phyloP scores from a whole-genome alignment of 1,140 invertebrate species.

The Zaprionus kolodkinae region DNA sequence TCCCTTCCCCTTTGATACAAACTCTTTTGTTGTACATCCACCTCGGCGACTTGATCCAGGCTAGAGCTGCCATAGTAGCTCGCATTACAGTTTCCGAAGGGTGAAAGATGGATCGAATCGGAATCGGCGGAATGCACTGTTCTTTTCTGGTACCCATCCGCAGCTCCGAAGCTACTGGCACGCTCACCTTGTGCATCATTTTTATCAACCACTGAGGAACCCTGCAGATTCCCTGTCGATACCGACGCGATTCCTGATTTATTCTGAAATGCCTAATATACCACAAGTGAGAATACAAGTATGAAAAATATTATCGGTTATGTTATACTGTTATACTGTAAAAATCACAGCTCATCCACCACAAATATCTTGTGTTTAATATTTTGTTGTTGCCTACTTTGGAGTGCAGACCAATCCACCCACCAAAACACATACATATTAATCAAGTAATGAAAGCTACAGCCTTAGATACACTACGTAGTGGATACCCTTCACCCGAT shows the following conservation, averaged over 20 bases:
- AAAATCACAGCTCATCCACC: too few relatives aligned
- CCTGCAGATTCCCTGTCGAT: conserved; percentile 58
- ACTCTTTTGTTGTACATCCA: conserved; percentile 20
- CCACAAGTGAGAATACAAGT: too few relatives aligned
- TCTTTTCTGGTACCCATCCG: conserved; percentile 25
- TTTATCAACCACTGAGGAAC: conserved; percentile 26
- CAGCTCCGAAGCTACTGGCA: conserved; percentile 48
- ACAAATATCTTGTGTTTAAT: too few relatives aligned
- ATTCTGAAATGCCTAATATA: conserved; percentile 20
- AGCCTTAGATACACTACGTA: too few relatives aligned
- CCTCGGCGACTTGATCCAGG: conserved; percentile 15
- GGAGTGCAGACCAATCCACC: too few relatives aligned
- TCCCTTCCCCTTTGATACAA: conserved; percentile 32
- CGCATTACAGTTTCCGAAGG: conserved; percentile 28
- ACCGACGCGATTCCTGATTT: conserved; percentile 42
- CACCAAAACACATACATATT: too few relatives aligned
- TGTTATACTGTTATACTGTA: too few relatives aligned
- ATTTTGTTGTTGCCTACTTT: too few relatives aligned
- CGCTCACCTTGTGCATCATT: conserved; percentile 22
- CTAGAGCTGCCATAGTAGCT: conserved; percentile 25
- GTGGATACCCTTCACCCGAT: too few relatives aligned
- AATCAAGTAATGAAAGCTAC: too few relatives aligned
- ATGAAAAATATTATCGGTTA: too few relatives aligned
- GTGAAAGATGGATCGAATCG: conserved; percentile 50
- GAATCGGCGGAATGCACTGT: conserved; percentile 57